phyloP scores from a whole-genome alignment of 2,113 vertebrate species.

The Myotis davidii region DNA sequence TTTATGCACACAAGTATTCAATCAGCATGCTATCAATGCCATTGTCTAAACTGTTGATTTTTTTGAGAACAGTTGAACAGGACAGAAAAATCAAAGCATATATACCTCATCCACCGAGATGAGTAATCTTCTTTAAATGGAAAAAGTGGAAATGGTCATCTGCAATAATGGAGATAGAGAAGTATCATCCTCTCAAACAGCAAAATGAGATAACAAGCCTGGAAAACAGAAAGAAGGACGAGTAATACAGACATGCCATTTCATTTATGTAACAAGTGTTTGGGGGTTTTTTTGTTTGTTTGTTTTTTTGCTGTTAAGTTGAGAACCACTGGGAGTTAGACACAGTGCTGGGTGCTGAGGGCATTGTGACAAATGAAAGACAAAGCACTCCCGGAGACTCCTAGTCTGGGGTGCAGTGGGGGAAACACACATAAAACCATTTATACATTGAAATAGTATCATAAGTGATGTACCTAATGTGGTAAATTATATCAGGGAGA shows the following conservation, averaged over 20 bases:
- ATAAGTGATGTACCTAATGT: not conserved
- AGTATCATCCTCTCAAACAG: not conserved
- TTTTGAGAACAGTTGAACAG: constrained; percentile 37
- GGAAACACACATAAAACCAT: not conserved
- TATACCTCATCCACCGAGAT: not conserved
- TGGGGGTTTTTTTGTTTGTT: not conserved
- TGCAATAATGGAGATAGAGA: not conserved
- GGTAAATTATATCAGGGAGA: not conserved
- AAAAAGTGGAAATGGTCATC: not conserved
- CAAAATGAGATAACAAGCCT: not conserved
- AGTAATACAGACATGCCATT: not conserved
- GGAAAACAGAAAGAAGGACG: not conserved
- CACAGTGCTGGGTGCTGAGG: not conserved
- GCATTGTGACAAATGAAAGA: not conserved
- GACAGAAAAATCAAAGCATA: constrained; percentile 55
- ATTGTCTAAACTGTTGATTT: constrained; percentile 17
- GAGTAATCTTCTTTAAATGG: constrained; percentile 41
- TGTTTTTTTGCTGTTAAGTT: not conserved
- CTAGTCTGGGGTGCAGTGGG: not conserved
- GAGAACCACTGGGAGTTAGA: not conserved
- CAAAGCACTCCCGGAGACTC: not conserved
- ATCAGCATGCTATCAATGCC: constrained; percentile 10
- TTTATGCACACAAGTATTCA: not conserved
- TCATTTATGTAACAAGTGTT: not conserved
- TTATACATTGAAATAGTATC: not conserved